phyloP scores from a whole-genome alignment of 1,140 invertebrate genomes.

The Berghia stephanieae region DNA sequence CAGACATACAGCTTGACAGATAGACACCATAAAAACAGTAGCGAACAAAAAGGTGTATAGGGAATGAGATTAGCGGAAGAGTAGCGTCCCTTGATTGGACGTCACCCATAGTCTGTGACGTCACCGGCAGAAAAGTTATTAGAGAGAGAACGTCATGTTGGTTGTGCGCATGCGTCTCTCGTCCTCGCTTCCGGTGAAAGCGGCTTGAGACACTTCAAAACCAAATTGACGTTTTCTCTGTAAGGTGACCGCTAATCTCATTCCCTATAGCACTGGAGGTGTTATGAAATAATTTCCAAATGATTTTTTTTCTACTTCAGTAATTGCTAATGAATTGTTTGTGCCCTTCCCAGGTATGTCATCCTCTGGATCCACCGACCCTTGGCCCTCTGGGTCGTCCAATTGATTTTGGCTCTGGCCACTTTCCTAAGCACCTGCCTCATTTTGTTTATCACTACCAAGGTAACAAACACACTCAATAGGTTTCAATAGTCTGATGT shows the following conservation, averaged over 20 bases:
- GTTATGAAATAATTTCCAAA: neutral
- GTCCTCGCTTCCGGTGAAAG: too few relatives aligned
- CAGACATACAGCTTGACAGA: neutral
- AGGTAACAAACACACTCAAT: slow-evolving; percentile 30
- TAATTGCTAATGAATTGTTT: too few relatives aligned
- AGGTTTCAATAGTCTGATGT: too few relatives aligned
- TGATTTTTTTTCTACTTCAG: slow-evolving; percentile 21
- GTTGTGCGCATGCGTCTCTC: too few relatives aligned
- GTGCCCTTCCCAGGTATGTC: slow-evolving; percentile 82
- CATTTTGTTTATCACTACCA: slow-evolving; percentile 87
- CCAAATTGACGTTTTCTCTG: too few relatives aligned
- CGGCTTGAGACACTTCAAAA: too few relatives aligned
- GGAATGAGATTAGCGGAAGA: too few relatives aligned
- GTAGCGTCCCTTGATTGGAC: too few relatives aligned
- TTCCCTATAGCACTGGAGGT: neutral
- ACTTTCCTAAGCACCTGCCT: slow-evolving; percentile 89
- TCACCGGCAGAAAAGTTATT: too few relatives aligned
- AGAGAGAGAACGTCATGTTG: too few relatives aligned
- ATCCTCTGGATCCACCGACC: slow-evolving; percentile 92
- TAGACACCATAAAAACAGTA: neutral
- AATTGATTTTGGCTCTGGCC: slow-evolving; percentile 86
- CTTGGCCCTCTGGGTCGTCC: slow-evolving; percentile 85
- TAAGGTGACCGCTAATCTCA: neutral
- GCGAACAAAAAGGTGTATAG: too few relatives aligned
- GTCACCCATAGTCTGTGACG: too few relatives aligned